Conservation (phyloP, 2,888 invertebrate genomes). For the Choristoneura rosaceana region DNA sequence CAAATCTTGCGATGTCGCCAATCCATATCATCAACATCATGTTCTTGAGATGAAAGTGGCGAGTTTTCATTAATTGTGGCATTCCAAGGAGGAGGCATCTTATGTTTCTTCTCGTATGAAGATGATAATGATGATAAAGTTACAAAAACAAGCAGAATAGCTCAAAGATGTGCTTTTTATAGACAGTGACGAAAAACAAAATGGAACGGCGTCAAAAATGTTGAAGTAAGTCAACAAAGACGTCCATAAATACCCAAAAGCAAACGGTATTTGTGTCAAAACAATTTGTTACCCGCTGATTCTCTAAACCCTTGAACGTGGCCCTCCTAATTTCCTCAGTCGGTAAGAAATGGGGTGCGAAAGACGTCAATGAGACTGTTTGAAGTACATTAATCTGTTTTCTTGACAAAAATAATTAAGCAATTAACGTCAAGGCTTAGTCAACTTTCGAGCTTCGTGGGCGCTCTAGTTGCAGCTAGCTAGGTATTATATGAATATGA, state of each 20-base stretch:
- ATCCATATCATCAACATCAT: too few species aligned
- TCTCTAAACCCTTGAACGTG: slow-evolving; percentile 6
- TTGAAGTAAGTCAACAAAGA: neutral
- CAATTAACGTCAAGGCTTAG: slow-evolving; percentile 22
- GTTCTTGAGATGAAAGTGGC: too few species aligned
- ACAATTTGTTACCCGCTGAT: slow-evolving; percentile 16
- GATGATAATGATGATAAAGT: too few species aligned
- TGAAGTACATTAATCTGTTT: slow-evolving; percentile 34
- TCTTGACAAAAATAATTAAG: slow-evolving; percentile 32
- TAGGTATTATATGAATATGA: neutral
- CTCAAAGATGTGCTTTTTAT: too few species aligned
- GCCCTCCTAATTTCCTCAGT: slow-evolving; percentile 26
- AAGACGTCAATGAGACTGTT: slow-evolving; percentile 34
- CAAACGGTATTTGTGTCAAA: slow-evolving; percentile 19
- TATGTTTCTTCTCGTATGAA: too few species aligned
- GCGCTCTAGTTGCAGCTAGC: neutral
- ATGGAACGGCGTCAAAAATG: neutral
- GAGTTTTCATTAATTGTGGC: too few species aligned
- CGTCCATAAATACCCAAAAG: neutral
- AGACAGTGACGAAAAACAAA: too few species aligned
- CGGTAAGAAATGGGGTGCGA: slow-evolving; percentile 24
- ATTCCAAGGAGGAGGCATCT: too few species aligned
- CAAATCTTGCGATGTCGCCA: too few species aligned
- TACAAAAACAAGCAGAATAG: too few species aligned
- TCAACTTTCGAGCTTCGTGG: neutral